Evolutionary conservation across 2,797 vertebrate species (phyloP), one percentile per base, ranked within the genome.

Genomic region (Propithecus deckenii): DNA sequence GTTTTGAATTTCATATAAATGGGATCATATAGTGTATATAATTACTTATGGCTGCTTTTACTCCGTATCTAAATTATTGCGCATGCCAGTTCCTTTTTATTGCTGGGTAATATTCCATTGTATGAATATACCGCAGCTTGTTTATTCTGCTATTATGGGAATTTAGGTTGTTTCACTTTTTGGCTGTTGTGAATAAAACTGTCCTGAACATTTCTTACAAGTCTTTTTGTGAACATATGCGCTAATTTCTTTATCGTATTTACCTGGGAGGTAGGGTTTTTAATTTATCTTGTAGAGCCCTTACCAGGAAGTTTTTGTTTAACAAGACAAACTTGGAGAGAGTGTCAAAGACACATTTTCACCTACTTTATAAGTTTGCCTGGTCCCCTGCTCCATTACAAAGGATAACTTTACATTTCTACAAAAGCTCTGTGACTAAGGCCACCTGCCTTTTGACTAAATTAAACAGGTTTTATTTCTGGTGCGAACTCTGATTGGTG

Each of bases 1-100:
- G 55, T 89, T 97, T 93, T 93, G 50, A 65, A 76, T 41, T 72
- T 89, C 30, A 55, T 81, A 59, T 74, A 79, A 79, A 63, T 85
- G 30, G 55, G 38, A 78, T 91, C 23, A 71, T 93, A n/a, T 0
- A 35, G 12, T 30, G 35, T 85, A 48, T 65, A 46, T 61, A 18
- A 55, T 91, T 67, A 25, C 6, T 57, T 80, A 46, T 30, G 7
- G 5, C 23, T 84, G 88, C 18, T 67, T 89, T 69, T 89, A 86
- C 28, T 96, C 30, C 57, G 41, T n/a, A 84, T 88, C 52, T 59
- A 0, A 75, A 17, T 41, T 50, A 57, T 38, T 79, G 11, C 9
- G 2, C 76, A 28, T 69, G 79, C 69, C 63, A 55, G 61, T 93
- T 72, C 48, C 57, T 84, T 89, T 85, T 79, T 90, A 52, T 69